A percentile compares a stretch with the other conserved stretches of the same genome.
These are phyloP conservation scores for Embidobia sp. DNA, from an alignment of 2,888 invertebrate genomes.

Conservation along the genomic window DNA sequence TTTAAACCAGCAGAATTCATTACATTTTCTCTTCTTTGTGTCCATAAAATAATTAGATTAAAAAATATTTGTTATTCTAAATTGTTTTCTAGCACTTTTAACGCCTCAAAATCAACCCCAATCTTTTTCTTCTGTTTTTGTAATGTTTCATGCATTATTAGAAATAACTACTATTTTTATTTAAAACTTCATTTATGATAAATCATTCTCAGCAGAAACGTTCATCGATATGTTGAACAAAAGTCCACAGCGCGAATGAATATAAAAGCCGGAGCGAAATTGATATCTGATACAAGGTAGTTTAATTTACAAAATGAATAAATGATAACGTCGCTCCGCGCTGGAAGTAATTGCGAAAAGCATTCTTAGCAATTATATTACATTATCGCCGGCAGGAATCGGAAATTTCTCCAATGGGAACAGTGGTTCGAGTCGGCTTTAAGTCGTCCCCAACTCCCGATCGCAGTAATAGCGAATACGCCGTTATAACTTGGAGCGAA, in stretches of 20 bases:
- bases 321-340: slow-evolving; percentile 19
- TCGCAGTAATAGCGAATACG: slow-evolving; percentile 27
- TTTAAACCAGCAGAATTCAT: too few species aligned
- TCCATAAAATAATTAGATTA: too few species aligned
- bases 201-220: too few species aligned
- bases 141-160: too few species aligned
- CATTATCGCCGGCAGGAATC: slow-evolving; percentile 36
- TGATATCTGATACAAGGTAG: slow-evolving; percentile 5
- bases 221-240: too few species aligned
- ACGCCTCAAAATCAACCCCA: too few species aligned
- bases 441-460: slow-evolving; percentile 7
- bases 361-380: slow-evolving; percentile 47
- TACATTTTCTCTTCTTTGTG: too few species aligned
- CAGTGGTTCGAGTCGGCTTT: slow-evolving; percentile 30
- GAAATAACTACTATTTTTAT: too few species aligned
- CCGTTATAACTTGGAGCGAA: slow-evolving; percentile 55
- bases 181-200: too few species aligned
- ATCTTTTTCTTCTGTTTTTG: too few species aligned
- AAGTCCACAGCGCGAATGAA: background rate
- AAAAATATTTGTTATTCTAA: too few species aligned
- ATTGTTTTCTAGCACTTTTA: too few species aligned
- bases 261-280: slow-evolving; percentile 1
- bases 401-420: slow-evolving; percentile 28
- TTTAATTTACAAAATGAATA: slow-evolving; percentile 43
- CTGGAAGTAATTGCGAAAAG: slow-evolving; percentile 38